Conservation (phyloP, 2,113 vertebrate genomes). For the Phodopus roborovskii region DNA sequence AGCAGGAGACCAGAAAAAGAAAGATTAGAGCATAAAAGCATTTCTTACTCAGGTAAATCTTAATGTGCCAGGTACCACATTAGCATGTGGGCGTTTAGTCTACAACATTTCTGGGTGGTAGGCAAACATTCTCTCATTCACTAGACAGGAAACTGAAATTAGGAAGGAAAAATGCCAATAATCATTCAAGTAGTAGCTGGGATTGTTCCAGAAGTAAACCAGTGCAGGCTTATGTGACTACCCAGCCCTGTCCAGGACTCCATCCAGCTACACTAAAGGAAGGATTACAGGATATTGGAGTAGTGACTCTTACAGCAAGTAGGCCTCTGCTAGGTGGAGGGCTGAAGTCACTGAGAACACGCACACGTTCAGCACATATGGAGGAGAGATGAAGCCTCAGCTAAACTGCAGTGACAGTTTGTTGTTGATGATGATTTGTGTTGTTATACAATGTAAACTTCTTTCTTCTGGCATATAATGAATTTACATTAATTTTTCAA, state of each 20-base stretch:
- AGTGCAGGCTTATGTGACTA: neutral
- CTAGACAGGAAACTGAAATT: constrained; percentile 19
- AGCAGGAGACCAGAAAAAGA: neutral
- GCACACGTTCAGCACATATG: neutral
- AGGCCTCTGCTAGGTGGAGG: neutral
- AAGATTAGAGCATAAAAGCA: neutral
- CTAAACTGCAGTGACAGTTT: neutral
- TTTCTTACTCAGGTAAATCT: neutral
- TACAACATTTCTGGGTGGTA: neutral
- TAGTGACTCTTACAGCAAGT: neutral
- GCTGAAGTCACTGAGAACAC: neutral
- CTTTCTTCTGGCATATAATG: neutral
- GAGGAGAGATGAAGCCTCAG: neutral
- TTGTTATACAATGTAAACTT: neutral
- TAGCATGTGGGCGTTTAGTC: constrained; percentile 2
- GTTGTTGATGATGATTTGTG: neutral
- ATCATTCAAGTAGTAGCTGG: neutral
- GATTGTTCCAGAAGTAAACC: constrained; percentile 22
- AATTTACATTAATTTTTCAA: neutral
- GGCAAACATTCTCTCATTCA: neutral
- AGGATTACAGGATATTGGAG: neutral
- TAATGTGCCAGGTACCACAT: neutral
- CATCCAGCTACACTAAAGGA: constrained; percentile 15
- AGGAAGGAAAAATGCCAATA: neutral
- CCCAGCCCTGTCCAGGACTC: neutral